These are phyloP conservation scores for Muschampia plurimacula DNA, from an alignment of 2,888 invertebrate species.

Conservation along the genomic window DNA sequence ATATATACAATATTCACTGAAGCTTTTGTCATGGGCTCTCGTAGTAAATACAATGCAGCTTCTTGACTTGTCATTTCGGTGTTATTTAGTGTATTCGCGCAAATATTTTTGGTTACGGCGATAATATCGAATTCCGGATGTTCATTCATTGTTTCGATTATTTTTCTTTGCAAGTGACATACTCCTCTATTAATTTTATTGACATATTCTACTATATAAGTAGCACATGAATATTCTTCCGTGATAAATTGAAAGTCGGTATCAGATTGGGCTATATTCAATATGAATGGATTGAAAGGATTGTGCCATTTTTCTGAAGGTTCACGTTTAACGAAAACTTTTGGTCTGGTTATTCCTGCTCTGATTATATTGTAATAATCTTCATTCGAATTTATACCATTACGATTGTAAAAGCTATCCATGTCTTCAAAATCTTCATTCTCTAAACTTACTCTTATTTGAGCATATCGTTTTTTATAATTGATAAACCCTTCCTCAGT, in stretches of 20 bases:
- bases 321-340: conserved; percentile 51
- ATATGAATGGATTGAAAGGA: conserved; percentile 59
- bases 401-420: conserved; percentile 46
- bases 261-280: conserved; percentile 53
- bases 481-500: conserved; percentile 39
- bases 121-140: conserved; percentile 50
- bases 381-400: conserved; percentile 51
- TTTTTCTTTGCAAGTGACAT: conserved; percentile 57
- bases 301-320: conserved; percentile 57
- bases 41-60: conserved; percentile 53
- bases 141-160: conserved; percentile 54
- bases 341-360: conserved; percentile 53
- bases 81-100: conserved; percentile 43
- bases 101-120: conserved; percentile 46
- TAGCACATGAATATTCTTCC: conserved; percentile 66
- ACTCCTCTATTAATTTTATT: conserved; percentile 61
- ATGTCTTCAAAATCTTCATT: conserved; percentile 47
- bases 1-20: conserved; percentile 42
- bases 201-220: conserved; percentile 63
- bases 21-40: conserved; percentile 46
- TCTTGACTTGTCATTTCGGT: conserved; percentile 55
- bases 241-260: conserved; percentile 60
- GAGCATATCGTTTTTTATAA: conserved; percentile 38
- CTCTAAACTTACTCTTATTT: conserved; percentile 47
- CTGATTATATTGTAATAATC: conserved; percentile 46